These are phyloP conservation scores for Pao palembangensis DNA, from an alignment of 2,113 vertebrate species.

Conservation along the genomic window DNA sequence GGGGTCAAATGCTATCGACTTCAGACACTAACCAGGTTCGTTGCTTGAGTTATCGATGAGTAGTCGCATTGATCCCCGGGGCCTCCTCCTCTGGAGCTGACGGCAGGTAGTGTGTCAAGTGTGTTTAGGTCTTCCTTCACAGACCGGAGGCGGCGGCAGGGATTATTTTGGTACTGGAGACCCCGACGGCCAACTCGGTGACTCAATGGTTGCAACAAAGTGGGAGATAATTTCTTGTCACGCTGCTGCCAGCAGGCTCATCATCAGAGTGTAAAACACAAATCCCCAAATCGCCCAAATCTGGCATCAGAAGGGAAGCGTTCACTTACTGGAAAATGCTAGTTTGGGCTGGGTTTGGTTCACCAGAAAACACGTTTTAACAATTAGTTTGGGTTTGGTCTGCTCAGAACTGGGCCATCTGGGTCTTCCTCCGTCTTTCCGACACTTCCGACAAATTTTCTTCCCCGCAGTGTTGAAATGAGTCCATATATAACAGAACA, in stretches of 20 bases:
- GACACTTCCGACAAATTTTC: not conserved
- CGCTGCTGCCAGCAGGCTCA: constrained; percentile 1
- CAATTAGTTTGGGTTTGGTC: not conserved
- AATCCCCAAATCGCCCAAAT: not conserved
- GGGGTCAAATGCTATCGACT: constrained; percentile 10
- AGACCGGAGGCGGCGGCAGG: constrained; percentile 30
- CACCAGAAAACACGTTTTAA: not conserved
- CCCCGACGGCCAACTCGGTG: constrained; percentile 27
- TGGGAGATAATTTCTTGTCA: constrained; percentile 9
- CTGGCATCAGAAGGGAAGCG: not conserved
- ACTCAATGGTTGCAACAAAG: constrained; percentile 34
- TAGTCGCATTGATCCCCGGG: constrained; percentile 51
- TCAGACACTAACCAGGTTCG: constrained; percentile 60
- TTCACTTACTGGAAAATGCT: not conserved
- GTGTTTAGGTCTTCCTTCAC: constrained; percentile 50
- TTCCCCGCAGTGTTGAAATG: not conserved
- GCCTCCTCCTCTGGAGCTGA: constrained; percentile 28
- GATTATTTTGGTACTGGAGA: constrained; percentile 32
- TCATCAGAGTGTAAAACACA: not conserved
- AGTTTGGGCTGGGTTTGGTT: not conserved
- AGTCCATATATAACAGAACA: not conserved
- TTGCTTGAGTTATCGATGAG: constrained; percentile 19
- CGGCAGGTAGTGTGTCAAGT: constrained; percentile 26
- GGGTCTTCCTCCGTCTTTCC: not conserved
- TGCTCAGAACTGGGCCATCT: not conserved